Evolutionary conservation across 2,888 invertebrate species (phyloP), one percentile per base, ranked within the genome.

Genomic region (Andricus curvator): DNA sequence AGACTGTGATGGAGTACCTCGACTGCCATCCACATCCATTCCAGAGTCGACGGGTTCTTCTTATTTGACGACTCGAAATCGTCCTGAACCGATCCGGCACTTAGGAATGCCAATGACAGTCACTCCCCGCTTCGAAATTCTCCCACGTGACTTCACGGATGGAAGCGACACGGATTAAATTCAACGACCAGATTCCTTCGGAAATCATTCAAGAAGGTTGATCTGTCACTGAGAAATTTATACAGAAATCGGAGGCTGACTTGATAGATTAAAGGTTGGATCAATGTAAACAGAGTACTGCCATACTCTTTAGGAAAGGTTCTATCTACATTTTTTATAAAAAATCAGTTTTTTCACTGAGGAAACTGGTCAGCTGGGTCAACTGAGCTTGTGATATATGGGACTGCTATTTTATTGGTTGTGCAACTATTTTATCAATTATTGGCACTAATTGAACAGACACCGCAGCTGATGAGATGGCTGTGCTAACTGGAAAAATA

Each of bases 41-140:
- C 70, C 81, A 78, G 79, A 78, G 82, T 78, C 82, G 82, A 82
- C 78, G 80, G 81, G 81, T 82, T 81, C 82, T 79, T 77, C 84
- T 79, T 78, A 81, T 84, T 83, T 83, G 82, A 81, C 84, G 81
- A 83, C 78, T 80, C 79, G 80, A 80, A 81, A 70, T 60, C 74
- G 62, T 79, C 44, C 67, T 60, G 60, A 20, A 56, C 74, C 81
- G 82, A 80, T 79, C 82, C 62, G 80, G 67, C 80, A 78, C 81
- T 77, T 70, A 66, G 82, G 81, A 80, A 82, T 84, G 78, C 82
- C 82, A 82, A 80, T 79, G 80, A 80, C 83, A 83, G 84, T 81
- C 81, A 78, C 78, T 78, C 78, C 37, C 20, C 60, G 76, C 74
- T 56, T 77, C 33, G 78, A 83, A 78, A 78, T 77, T 81, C 80